Evolutionary conservation across 2,888 invertebrate genomes (phyloP), one percentile per base, ranked within the genome.

Genomic region (Mimumesa dahlbomi): DNA sequence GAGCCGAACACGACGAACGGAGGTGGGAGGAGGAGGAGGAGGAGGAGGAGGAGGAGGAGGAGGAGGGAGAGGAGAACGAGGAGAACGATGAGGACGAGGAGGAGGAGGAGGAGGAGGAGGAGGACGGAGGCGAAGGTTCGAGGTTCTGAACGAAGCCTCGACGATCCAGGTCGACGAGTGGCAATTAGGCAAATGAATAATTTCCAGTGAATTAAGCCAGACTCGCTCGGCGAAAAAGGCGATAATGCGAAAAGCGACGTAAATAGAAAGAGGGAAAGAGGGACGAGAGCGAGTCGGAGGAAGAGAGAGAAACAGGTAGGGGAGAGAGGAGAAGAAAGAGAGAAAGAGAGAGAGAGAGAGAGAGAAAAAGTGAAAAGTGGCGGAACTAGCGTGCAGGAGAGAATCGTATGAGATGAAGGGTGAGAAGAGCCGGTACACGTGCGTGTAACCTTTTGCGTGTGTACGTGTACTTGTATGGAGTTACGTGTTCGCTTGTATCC

Each of bases 161-260:
- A 71, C 61, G 74, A 74, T 68, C 69, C 74, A 71, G 77, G 64
- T 82, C 77, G 82, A 79, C 82, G 81, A 78, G 78, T 79, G 77
- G 83, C 81, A 84, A 84, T 84, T 84, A 82, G 80, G 79, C 81
- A 77, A 84, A 82, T 80, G 80, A 84, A 84, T 81, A 81, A 81
- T 82, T 81, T 82, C 75, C 80, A 78, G 75, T 82, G 77, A 83
- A 82, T 84, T 83, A 80, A 80, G 71, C 77, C 65, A 61, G 71
- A 56, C 71, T 65, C 73, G 76, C 58, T 70, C 57, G 68, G 49
- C 75, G 76, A 75, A 75, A 79, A 78, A 82, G 81, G 78, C 78
- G 82, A 81, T 81, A 81, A 82, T 82, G 76, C 77, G 77, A 79
- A 76, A 79, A 76, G 73, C 74, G 71, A 73, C 68, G 75, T 77